Evolutionary conservation across 2,797 vertebrate species (phyloP).

Genomic region (Cygnus olor): DNA sequence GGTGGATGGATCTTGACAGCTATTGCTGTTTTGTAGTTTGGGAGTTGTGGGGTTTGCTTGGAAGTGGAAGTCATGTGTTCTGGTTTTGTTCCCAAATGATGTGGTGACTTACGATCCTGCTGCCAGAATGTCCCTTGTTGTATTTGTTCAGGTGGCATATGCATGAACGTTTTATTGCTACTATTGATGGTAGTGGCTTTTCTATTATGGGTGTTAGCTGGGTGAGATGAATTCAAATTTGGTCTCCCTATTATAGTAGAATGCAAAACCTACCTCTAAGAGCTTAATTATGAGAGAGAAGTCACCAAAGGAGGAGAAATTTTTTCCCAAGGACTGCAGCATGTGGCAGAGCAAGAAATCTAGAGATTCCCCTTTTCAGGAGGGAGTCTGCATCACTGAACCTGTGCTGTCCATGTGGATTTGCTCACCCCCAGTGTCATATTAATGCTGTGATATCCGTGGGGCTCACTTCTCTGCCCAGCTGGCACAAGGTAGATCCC

Average conservation of each 20-base stretch:
- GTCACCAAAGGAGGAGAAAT: not conserved
- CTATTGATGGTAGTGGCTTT: not conserved
- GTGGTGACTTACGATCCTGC: not conserved
- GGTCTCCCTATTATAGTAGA: not conserved
- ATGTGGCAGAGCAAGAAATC: not conserved
- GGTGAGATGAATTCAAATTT: not conserved
- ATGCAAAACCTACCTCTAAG: not conserved
- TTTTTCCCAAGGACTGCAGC: not conserved
- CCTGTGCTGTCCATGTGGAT: not conserved
- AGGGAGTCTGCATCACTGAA: not conserved
- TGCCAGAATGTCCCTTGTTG: not conserved
- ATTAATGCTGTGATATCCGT: not conserved
- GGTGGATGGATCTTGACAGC: not conserved
- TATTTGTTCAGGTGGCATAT: not conserved
- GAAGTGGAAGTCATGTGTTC: not conserved
- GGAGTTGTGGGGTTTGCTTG: not conserved
- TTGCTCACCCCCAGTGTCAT: not conserved
- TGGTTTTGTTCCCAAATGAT: not conserved
- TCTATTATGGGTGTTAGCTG: not conserved
- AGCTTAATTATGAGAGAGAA: not conserved
- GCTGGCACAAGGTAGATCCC: not conserved
- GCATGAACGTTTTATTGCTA: not conserved
- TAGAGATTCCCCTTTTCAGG: not conserved
- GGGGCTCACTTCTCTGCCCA: not conserved
- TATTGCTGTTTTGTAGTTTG: not conserved